Evolutionary conservation across 2,113 vertebrate species (phyloP), one percentile per base, ranked within the genome.

Genomic region (Carassius gibelio): DNA sequence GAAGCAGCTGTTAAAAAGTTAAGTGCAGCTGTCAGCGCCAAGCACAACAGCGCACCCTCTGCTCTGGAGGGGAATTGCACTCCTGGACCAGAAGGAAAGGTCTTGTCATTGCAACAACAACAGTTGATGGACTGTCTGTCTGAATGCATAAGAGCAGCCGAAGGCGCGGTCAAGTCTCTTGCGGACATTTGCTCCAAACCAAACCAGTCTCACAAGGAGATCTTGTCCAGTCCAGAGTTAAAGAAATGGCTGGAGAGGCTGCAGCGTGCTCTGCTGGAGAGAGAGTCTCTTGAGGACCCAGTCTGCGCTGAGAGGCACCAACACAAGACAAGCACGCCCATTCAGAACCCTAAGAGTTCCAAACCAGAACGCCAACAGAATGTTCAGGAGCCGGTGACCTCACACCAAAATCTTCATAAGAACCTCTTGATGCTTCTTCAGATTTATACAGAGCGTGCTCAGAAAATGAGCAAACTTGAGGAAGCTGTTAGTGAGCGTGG

Each of bases 221-320:
- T 64, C 38, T 66, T 21, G 8, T 79, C 57, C 5, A 75, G 17
- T 68, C 7, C 82, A 9, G 89, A 92, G 19, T 87, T 95, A 21
- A 87, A 92, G 55, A 85, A 76, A 5, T 86, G 92, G 68, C 88
- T 95, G 57, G 91, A 94, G 55, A 87, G 88, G 78, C 93, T 95
- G 72, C 91, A 92, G 52, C 81, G 34, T 42, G 91, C 88, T 5
- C 86, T 94, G 21, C 74, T 92, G 42, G 88, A 93, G 34, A 92
- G 69, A 82, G 85, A 89, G 8, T 64, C 88, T 13, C 68, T 94
- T 36, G 72, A 34, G n/a, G 74, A 81, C 0, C 34, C 23, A 13
- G 19, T 4, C 45, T 21, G 38, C 57, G 19, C 34, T 8, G 74
- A 48, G 66, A 75, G 34, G 57, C 57, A 36, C 13, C 82, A 86